Evolutionary conservation across 2,113 vertebrate species (phyloP), one percentile per base, ranked within the genome.

Genomic region (Eudyptes chrysolophus): DNA sequence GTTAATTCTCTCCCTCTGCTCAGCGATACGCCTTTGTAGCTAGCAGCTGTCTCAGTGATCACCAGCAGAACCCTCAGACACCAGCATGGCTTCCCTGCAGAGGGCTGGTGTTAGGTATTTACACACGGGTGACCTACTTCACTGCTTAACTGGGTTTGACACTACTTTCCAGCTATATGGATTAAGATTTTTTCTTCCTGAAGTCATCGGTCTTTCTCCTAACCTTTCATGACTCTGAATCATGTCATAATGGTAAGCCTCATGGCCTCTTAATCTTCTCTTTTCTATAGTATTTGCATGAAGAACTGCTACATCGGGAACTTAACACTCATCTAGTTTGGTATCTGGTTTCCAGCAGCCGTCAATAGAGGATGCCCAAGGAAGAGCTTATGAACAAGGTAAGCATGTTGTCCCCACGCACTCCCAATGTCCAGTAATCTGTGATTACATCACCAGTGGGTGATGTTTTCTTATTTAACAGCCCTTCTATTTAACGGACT

Each of bases 151-250:
- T 71, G 68, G 26, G 57, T 84, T 71, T 90, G 83, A 94, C 83
- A 52, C 52, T 62, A 20, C 71, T 94, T 94, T 80, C 72, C 86
- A 84, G 89, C 72, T 90, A 65, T 66, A 65, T 27, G 62, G 86
- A 87, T 84, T 87, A 87, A 87, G 72, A 70, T 79, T 90, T 92
- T 88, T 90, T 81, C 75, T 95, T 91, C 65, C 65, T 60, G 65
- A 83, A 77, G 84, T 71, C 74, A 88, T 32, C 0, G 3, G 69
- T 84, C 60, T 91, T 81, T 55, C 54, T 85, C 74, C 60, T 61
- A 88, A 84, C 38, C n/a, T 81, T 88, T 93, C 38, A 40, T 22
- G 38, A 29, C 60, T 58, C 54, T 68, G 58, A 87, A 84, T 66
- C 74, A 55, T 66, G 75, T 87, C n/a, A 32, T 46, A 84, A 64